Conservation (phyloP, 2,113 vertebrate species). For the Apodemus speciosus region DNA sequence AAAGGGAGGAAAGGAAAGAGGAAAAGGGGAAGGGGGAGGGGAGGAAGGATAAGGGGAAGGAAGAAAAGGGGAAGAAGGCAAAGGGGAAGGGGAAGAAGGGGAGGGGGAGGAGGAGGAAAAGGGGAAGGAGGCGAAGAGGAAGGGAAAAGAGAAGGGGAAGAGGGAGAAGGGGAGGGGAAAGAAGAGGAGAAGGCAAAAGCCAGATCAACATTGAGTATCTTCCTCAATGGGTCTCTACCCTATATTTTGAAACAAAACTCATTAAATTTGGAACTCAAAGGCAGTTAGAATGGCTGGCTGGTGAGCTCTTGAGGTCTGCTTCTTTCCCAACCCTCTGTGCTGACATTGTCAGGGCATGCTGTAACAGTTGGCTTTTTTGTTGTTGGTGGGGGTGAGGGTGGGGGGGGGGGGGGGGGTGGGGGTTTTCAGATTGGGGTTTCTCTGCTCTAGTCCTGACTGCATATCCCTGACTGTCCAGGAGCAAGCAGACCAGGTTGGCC, state of each 20-base stretch:
- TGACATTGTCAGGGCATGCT: background rate
- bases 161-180: background rate
- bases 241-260: background rate
- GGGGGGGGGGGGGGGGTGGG: too few species aligned
- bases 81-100: rapidly evolving
- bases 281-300: background rate
- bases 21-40: too few species aligned
- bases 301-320: background rate
- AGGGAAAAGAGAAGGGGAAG: background rate
- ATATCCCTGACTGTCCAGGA: background rate
- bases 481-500: background rate
- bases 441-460: background rate
- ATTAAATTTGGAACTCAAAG: background rate
- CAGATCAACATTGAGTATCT: background rate
- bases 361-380: background rate
- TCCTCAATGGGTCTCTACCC: background rate
- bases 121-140: too few species aligned
- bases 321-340: background rate
- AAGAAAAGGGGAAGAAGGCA: too few species aligned
- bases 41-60: too few species aligned
- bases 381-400: background rate
- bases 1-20: too few species aligned
- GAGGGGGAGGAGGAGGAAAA: too few species aligned
- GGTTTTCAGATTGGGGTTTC: background rate
- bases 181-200: background rate